These are phyloP conservation scores for Podocnemis expansa DNA, from an alignment of 2,113 vertebrate genomes.

Conservation along the genomic window DNA sequence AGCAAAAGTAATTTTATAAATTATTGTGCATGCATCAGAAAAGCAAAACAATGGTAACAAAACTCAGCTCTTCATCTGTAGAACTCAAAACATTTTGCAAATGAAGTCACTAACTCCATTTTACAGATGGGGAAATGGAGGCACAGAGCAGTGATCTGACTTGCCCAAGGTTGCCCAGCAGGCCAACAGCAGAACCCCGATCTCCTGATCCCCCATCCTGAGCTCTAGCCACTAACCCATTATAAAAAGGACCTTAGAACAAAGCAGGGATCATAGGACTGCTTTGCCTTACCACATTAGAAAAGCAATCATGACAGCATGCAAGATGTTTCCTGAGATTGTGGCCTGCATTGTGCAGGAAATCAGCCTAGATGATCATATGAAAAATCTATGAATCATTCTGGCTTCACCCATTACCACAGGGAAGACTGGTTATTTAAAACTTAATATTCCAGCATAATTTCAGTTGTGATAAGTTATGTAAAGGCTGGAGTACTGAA, in stretches of 20 bases:
- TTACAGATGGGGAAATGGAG: neutral
- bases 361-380: no score
- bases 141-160: fast-evolving
- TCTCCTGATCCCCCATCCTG: neutral
- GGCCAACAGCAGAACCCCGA: neutral
- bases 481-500: neutral
- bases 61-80: neutral
- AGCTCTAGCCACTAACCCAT: neutral
- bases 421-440: neutral
- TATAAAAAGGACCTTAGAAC: neutral
- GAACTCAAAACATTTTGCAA: neutral
- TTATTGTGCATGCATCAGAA: neutral
- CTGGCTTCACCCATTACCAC: neutral
- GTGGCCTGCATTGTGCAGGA: neutral
- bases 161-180: neutral
- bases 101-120: neutral
- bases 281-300: neutral
- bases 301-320: neutral
- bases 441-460: neutral
- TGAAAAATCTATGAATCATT: neutral
- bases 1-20: neutral
- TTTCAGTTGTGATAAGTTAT: neutral
- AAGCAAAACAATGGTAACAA: neutral
- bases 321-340: neutral
- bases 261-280: neutral